Evolutionary conservation across 2,888 invertebrate species (phyloP), one percentile per base, ranked within the genome.

Genomic region (Muscina levida): DNA sequence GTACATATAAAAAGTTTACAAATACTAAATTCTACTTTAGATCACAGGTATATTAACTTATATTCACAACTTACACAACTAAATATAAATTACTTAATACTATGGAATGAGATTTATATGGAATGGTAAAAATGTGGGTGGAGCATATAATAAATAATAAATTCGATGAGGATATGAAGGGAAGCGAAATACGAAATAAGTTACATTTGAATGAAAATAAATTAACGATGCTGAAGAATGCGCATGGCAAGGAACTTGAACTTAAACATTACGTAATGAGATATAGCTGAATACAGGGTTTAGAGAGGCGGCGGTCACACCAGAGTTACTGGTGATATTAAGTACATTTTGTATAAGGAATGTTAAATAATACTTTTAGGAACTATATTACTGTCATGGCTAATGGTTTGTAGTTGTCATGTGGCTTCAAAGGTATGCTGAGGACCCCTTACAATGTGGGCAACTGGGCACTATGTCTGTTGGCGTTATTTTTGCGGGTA

Each of bases 301-400:
- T 56, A 46, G 17, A 37, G 17, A 51, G 37, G 51, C 31, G 31
- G 17, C 2, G 4, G 24, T 11, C 26, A 11, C n/a, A n/a, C n/a
- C n/a, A n/a, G n/a, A n/a, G n/a, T n/a, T 26, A 24, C n/a, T 15
- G 8, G n/a, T 17, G 22, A 22, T 62, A n/a, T 17, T 62, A 62
- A 62, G 62, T 62, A 62, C 62, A 39, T 68, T 31, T 68, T 51
- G 68, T 42, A 56, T 44, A 68, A 68, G 68, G 68, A 68, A 42
- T 42, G 53, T n/a, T 24, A 42, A 37, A 53, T 53, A 68, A 68
- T 62, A 62, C 62, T 24, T 56, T 68, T 68, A 68, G 68, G 68
- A 68, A 68, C 68, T 68, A 39, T 19, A 42, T 51, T 68, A 68
- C 53, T 68, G 68, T 39, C 68, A 42, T 39, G n/a, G n/a, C 6